Evolutionary conservation across 37 sponge, comb jelly and placozoan genomes (phyloP).

Genomic region (Agelas oroides): DNA sequence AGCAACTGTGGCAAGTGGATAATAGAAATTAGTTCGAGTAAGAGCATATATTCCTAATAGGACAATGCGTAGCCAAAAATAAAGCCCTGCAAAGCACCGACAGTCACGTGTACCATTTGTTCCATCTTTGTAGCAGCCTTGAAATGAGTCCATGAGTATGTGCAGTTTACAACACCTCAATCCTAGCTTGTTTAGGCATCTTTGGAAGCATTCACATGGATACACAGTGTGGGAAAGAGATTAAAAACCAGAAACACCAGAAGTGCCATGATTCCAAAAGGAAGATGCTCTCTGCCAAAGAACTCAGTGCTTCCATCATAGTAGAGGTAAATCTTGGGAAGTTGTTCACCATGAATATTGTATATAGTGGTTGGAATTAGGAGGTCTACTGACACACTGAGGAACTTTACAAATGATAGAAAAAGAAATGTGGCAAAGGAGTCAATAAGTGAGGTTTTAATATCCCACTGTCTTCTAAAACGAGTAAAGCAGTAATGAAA

Average conservation of each 20-base stretch:
- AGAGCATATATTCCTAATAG: neutral
- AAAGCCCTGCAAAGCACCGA: conserved; percentile 30
- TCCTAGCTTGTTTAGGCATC: neutral
- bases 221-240: conserved; percentile 38
- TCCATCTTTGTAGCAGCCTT: conserved; percentile 38
- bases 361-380: conserved; percentile 34
- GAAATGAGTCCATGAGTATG: conserved; percentile 21
- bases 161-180: neutral
- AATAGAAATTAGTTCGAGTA: neutral
- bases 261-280: conserved; percentile 50
- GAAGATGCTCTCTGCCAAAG: conserved; percentile 41
- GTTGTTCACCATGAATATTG: neutral
- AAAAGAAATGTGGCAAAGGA: conserved; percentile 48
- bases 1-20: neutral
- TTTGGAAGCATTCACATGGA: conserved; percentile 7
- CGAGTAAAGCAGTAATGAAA: neutral
- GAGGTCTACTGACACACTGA: conserved; percentile 42
- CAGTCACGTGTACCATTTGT: conserved; percentile 31
- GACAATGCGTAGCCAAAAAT: neutral
- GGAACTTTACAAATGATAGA: conserved; percentile 32
- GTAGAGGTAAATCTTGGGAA: neutral
- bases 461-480: conserved; percentile 23
- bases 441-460: conserved; percentile 31
- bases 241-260: conserved; percentile 18
- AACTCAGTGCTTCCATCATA: conserved; percentile 47